Conservation (phyloP, 2,888 invertebrate species). For the Leptopilina syphax region DNA sequence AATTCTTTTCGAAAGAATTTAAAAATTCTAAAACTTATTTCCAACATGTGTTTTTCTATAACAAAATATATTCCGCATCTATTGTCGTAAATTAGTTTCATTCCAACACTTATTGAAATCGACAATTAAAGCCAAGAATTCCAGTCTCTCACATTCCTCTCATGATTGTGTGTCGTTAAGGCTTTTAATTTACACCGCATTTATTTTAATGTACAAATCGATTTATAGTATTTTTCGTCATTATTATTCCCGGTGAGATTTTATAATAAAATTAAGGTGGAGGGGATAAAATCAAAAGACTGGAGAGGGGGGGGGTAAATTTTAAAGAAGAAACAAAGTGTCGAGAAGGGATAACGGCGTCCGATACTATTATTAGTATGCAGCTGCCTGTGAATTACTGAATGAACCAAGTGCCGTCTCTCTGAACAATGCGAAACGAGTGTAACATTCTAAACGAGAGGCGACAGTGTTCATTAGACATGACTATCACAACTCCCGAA, state of each 20-base stretch:
- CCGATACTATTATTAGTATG: conserved; percentile 72
- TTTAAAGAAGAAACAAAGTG: conserved; percentile 34
- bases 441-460: conserved; percentile 53
- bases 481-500: conserved; percentile 5
- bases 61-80: background rate
- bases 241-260: no score
- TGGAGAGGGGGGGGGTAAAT: background rate
- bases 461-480: conserved; percentile 53
- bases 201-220: conserved; percentile 44
- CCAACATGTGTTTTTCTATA: background rate
- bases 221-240: background rate
- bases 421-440: conserved; percentile 65
- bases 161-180: background rate
- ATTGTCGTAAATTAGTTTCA: background rate
- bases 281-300: background rate
- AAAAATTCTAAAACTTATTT: background rate
- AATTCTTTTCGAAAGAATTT: no score
- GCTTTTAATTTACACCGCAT: background rate
- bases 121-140: conserved; percentile 2
- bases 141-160: background rate
- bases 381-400: conserved; percentile 71
- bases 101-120: conserved; percentile 7
- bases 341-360: conserved; percentile 58
- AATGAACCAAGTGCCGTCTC: conserved; percentile 68
- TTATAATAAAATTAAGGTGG: conserved; percentile 42